These are phyloP conservation scores for Otolemur crassicaudatus DNA, from an alignment of 2,797 vertebrate genomes.

Conservation along the genomic window DNA sequence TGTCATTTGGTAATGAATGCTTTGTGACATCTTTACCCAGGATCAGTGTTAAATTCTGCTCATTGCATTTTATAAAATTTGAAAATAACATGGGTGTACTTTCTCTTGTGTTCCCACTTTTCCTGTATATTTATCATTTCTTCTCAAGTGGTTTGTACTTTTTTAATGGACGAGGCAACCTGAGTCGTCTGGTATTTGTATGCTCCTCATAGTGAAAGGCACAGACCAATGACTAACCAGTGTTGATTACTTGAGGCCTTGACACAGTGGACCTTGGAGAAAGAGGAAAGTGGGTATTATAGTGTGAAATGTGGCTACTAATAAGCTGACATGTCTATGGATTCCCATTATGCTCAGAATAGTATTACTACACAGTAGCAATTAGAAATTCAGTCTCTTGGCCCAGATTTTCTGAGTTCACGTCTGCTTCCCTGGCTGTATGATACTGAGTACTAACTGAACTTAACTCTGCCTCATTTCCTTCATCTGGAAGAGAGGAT, in stretches of 20 bases:
- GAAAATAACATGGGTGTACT: background rate
- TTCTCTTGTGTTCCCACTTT: background rate
- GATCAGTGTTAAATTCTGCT: constrained; percentile 44
- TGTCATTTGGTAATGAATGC: constrained; percentile 59
- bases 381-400: background rate
- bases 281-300: background rate
- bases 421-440: background rate
- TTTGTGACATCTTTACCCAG: constrained; percentile 57
- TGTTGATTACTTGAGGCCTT: background rate
- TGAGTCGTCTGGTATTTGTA: background rate
- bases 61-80: constrained; percentile 32
- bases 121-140: background rate
- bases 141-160: background rate
- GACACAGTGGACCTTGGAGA: background rate
- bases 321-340: background rate
- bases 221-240: background rate
- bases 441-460: background rate
- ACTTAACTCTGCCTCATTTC: background rate
- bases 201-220: background rate
- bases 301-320: background rate
- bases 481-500: background rate
- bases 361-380: fast-evolving
- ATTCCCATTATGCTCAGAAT: background rate
- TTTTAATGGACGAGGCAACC: background rate
- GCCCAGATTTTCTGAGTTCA: background rate